Base-by-base conservation (phyloP, 2,113 vertebrate genomes). In the Ellobius talpinus region DNA sequence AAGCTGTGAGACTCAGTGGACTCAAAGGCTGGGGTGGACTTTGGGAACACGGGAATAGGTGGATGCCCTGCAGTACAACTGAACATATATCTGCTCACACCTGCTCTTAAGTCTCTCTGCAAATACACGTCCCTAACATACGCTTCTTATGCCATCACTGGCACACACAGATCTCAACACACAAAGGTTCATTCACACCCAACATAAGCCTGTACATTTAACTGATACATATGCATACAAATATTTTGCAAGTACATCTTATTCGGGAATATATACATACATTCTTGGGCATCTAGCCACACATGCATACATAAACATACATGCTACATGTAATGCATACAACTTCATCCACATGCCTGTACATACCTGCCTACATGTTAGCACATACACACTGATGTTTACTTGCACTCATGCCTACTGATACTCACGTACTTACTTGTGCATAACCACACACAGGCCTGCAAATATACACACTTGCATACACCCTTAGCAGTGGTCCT, bases 401-500 rank as follows among this genome's bases (percentile, higher is more conserved):
- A 79, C 21, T 50, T 87, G 42, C 81, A 94, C 36, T 77, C 95
- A 74, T 55, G 52, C 58, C 81, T 95, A 89, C 84, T 89, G 94
- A 95, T 88, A 88, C 82, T 88, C 88, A 78, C 21, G 24, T 94
- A 87, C 65, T 77, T 58, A 61, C 42, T 87, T 79, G 79, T 79
- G 66, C 45, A 87, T 55, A 90, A 85, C 26, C 84, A 89, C 76
- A 91, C n/a, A 89, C 70, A 87, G 17, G 73, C 31, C 79, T 96
- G 36, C 55, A 96, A 72, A 87, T 74, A 93, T 55, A 93, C 65
- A 89, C 85, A n/a, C 66, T 47, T 31, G 52, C 50, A 7, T 84
- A 0, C 50, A 88, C 79, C n/a, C 92, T 98, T 97, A 98, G 84
- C 92, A 93, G 33, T 97, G 95, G 1, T 97, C 89, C 23, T 98